Percentiles rank a stretch among this genome's conserved stretches.
phyloP scores from a whole-genome alignment of 2,797 vertebrate genomes.

The Rhincodon typus region DNA sequence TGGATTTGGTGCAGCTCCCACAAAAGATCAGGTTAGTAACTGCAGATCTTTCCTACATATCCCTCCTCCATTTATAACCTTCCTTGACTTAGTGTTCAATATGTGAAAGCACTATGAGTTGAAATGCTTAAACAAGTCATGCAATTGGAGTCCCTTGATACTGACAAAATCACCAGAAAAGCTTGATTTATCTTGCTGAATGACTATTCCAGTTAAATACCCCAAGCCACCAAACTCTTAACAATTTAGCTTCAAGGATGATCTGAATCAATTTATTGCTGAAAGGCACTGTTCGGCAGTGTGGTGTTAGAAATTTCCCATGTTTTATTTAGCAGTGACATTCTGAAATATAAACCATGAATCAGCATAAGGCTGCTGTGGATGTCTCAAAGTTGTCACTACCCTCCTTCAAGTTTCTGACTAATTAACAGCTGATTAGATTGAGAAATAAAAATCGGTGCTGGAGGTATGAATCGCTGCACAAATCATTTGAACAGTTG shows the following conservation, averaged over 20 bases:
- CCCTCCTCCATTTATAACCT: neutral
- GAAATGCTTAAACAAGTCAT: neutral
- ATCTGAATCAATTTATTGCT: constrained; percentile 31
- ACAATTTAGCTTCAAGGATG: constrained; percentile 26
- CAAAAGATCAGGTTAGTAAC: neutral
- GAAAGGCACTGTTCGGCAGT: neutral
- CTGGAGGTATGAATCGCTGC: neutral
- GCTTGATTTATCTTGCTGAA: constrained; percentile 15
- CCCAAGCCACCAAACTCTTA: constrained; percentile 3
- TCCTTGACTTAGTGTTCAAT: neutral
- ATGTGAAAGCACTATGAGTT: neutral
- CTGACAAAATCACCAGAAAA: constrained; percentile 30
- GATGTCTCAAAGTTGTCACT: neutral
- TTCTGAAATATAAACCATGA: constrained; percentile 25
- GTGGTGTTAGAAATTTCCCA: neutral
- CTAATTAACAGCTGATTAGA: constrained; percentile 37
- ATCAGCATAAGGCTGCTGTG: neutral
- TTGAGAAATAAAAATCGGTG: constrained; percentile 1
- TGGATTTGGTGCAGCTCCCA: neutral
- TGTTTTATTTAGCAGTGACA: constrained; percentile 32
- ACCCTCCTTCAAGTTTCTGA: neutral
- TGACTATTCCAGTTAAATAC: constrained; percentile 25
- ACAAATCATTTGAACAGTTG: constrained; percentile 23
- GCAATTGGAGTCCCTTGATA: neutral
- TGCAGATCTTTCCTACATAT: neutral